A percentile compares a stretch with the other conserved stretches of the same genome.
These are phyloP conservation scores for Diarsia mendica DNA, from an alignment of 2,888 invertebrate genomes.

Conservation along the genomic window DNA sequence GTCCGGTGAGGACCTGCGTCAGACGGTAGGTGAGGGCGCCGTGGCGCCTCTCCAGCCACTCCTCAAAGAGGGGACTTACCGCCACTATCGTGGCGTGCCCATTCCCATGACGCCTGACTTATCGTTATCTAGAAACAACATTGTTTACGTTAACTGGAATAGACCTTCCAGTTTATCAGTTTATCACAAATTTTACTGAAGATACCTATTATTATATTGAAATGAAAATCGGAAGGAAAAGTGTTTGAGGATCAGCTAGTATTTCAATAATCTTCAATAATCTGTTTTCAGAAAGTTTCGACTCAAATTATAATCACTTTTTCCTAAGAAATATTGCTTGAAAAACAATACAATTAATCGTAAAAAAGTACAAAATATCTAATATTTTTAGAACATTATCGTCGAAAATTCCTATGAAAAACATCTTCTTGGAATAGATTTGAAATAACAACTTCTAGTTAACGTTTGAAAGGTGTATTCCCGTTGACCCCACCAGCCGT, in stretches of 20 bases:
- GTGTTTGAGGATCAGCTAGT: background rate
- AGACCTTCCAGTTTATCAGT: background rate
- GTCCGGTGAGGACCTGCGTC: too few relatives aligned
- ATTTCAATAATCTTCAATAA: background rate
- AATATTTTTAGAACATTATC: background rate
- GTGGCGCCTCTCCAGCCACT: too few relatives aligned
- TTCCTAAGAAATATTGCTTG: background rate
- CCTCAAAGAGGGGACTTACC: too few relatives aligned
- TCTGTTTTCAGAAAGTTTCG: background rate
- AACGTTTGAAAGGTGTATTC: too few relatives aligned
- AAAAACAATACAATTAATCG: too few relatives aligned
- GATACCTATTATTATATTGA: background rate
- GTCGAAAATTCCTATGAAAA: background rate
- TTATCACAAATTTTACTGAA: background rate
- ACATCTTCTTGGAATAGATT: background rate
- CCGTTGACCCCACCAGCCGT: too few relatives aligned
- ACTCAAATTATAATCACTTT: background rate
- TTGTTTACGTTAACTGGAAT: background rate
- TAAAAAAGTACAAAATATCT: too few relatives aligned
- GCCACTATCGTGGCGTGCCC: too few relatives aligned
- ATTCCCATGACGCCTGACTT: background rate
- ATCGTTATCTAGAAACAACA: constrained; percentile 1
- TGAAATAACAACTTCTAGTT: background rate
- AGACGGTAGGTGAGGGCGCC: too few relatives aligned
- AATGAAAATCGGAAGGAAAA: background rate